Conservation (phyloP, 2,888 invertebrate genomes). For the Cheiracanthium punctorium region DNA sequence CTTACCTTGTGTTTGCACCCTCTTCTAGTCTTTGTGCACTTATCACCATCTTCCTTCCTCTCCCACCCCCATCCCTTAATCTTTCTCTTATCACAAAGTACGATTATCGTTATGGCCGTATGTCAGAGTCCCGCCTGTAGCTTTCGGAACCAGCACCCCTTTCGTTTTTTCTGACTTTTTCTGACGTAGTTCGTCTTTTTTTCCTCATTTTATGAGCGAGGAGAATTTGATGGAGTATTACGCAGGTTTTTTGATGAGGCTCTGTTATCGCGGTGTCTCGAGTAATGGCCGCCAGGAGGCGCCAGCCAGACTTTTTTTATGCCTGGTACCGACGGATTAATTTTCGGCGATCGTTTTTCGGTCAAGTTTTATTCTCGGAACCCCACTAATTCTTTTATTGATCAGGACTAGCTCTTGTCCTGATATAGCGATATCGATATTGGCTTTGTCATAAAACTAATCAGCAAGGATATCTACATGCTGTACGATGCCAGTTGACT, state of each 20-base stretch:
- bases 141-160: background rate
- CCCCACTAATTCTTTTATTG: too few relatives aligned
- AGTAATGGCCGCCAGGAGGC: background rate
- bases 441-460: too few relatives aligned
- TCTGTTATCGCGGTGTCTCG: background rate
- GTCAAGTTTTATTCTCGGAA: too few relatives aligned
- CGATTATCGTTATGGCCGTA: slow-evolving; percentile 58
- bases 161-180: background rate
- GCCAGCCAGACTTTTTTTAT: background rate
- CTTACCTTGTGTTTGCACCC: slow-evolving; percentile 19
- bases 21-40: slow-evolving; percentile 6
- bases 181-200: background rate
- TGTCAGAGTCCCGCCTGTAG: slow-evolving; percentile 48
- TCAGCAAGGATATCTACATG: too few relatives aligned
- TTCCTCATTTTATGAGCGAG: background rate
- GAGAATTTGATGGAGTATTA: background rate
- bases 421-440: too few relatives aligned
- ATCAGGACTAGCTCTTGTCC: too few relatives aligned
- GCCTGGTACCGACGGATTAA: background rate
- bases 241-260: background rate
- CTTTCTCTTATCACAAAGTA: slow-evolving; percentile 23
- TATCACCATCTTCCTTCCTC: background rate
- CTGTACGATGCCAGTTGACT: too few relatives aligned
- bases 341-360: background rate
- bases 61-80: background rate